phyloP scores from a whole-genome alignment of 2,797 vertebrate genomes.

The Girardinus metallicus region DNA sequence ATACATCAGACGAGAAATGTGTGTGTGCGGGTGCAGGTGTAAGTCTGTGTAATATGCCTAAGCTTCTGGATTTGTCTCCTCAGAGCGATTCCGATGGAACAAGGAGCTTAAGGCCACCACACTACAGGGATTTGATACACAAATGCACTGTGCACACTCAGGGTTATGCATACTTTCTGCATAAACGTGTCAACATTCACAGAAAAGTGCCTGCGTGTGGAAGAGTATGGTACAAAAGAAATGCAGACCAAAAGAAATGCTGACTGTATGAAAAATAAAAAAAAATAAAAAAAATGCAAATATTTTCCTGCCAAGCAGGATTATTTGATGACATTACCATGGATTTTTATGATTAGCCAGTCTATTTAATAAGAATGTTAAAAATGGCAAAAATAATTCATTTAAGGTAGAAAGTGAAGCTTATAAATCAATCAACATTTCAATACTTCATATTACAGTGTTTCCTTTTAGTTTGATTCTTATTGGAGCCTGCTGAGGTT shows the following conservation, averaged over 20 bases:
- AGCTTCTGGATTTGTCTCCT: conserved; percentile 68
- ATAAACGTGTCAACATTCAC: conserved; percentile 14
- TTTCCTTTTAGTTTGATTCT: too few relatives aligned
- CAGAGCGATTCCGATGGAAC: conserved; percentile 60
- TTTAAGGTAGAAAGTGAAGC: too few relatives aligned
- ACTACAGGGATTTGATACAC: conserved; percentile 60
- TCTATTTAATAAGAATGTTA: too few relatives aligned
- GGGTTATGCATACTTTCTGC: conserved; percentile 2
- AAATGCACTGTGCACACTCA: conserved; percentile 18
- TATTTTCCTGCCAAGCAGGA: too few relatives aligned
- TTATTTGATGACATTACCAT: too few relatives aligned
- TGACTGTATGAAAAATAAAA: not conserved
- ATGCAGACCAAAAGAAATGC: not conserved
- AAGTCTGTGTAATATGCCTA: conserved; percentile 68
- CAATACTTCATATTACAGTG: too few relatives aligned
- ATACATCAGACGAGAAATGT: conserved; percentile 27
- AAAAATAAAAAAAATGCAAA: not conserved
- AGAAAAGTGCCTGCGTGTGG: conserved; percentile 7
- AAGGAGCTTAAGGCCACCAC: conserved; percentile 65
- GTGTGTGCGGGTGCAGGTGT: conserved; percentile 42
- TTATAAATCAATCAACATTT: too few relatives aligned
- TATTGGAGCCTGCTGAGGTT: too few relatives aligned
- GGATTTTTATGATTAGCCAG: too few relatives aligned
- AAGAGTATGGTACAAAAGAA: not conserved
- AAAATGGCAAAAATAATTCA: too few relatives aligned